Conservation (phyloP, 1,140 invertebrate genomes). For the Drosophila mayri region DNA sequence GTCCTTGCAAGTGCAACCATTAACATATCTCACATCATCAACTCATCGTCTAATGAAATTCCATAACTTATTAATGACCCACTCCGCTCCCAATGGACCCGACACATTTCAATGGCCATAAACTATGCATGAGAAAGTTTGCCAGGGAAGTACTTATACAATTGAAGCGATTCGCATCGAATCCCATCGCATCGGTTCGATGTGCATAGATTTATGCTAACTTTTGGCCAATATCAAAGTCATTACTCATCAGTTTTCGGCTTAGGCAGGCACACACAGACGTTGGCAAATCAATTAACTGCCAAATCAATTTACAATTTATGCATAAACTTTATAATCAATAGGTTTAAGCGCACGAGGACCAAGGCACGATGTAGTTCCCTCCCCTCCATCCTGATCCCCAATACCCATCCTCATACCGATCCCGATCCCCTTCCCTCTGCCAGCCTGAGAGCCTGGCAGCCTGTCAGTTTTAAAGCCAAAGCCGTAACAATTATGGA, state of each 20-base stretch:
- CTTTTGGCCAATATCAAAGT: constrained; percentile 49
- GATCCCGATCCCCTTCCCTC: background rate
- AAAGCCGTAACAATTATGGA: constrained; percentile 77
- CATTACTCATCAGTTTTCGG: constrained; percentile 49
- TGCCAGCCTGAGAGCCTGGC: too few species aligned
- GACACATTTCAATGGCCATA: constrained; percentile 43
- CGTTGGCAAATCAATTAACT: constrained; percentile 77
- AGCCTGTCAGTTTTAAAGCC: constrained; percentile 56
- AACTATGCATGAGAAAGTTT: constrained; percentile 49
- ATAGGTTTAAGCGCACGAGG: constrained; percentile 59
- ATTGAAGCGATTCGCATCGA: constrained; percentile 26
- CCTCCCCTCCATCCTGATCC: background rate
- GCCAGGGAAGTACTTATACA: constrained; percentile 37
- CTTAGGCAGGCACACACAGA: constrained; percentile 15
- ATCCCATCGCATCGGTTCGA: constrained; percentile 7
- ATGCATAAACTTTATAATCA: constrained; percentile 83
- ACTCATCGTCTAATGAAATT: constrained; percentile 36
- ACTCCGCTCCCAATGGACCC: constrained; percentile 24
- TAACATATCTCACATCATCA: constrained; percentile 19
- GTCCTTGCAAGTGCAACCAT: constrained; percentile 6
- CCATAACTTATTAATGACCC: constrained; percentile 41
- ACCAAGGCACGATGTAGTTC: constrained; percentile 9
- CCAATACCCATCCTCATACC: background rate
- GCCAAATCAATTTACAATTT: constrained; percentile 81
- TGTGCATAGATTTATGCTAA: constrained; percentile 39